phyloP scores from a whole-genome alignment of 2,888 invertebrate species.

The Microplitis deprimator region DNA sequence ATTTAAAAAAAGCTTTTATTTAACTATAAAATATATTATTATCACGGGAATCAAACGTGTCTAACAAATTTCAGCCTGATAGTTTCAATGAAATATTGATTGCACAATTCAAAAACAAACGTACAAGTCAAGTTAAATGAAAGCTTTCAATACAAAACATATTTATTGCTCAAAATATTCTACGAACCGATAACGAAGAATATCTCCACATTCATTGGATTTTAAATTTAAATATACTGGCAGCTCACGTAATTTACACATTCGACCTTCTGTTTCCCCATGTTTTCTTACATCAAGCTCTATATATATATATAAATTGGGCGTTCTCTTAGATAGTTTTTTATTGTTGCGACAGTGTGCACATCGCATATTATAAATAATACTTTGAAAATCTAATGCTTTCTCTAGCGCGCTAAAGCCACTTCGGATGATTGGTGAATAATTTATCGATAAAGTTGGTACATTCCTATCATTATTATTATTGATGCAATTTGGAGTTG shows the following conservation, averaged over 20 bases:
- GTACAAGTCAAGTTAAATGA: too few species aligned
- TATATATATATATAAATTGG: background rate
- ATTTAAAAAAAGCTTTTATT: too few species aligned
- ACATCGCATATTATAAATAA: background rate
- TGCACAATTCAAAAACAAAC: too few species aligned
- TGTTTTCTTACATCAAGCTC: background rate
- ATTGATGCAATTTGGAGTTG: background rate
- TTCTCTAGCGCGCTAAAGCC: background rate
- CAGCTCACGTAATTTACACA: background rate
- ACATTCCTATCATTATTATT: constrained; percentile 2
- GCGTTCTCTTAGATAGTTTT: background rate
- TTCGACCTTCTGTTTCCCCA: too few species aligned
- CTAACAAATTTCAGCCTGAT: too few species aligned
- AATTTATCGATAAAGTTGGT: background rate
- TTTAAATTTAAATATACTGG: background rate
- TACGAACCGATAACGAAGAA: constrained; percentile 3
- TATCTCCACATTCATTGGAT: background rate
- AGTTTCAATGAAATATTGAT: too few species aligned
- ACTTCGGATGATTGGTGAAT: background rate
- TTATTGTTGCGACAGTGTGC: background rate
- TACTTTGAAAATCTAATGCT: too few species aligned
- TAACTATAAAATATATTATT: too few species aligned
- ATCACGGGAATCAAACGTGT: too few species aligned
- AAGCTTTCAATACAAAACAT: background rate
- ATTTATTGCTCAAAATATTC: background rate